These are phyloP conservation scores for Agonopterix subpropinquella DNA, from an alignment of 2,888 invertebrate species.

Conservation along the genomic window DNA sequence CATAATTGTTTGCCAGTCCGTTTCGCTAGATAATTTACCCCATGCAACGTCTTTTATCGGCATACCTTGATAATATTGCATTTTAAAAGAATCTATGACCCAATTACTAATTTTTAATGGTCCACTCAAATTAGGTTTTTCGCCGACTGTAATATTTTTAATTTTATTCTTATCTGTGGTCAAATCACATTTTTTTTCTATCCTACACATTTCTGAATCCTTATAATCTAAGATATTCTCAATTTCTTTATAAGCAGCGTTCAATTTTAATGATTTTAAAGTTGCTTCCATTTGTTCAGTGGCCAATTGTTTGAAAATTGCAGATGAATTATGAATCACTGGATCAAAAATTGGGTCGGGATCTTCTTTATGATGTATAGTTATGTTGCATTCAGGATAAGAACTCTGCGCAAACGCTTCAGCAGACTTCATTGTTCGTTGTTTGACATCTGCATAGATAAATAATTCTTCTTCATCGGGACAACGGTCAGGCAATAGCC, in stretches of 20 bases:
- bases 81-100: constrained; percentile 54
- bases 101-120: constrained; percentile 57
- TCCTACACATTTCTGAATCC: constrained; percentile 42
- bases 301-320: constrained; percentile 33
- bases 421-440: constrained; percentile 52
- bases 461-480: constrained; percentile 43
- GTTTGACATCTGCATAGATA: constrained; percentile 51
- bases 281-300: constrained; percentile 35
- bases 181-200: constrained; percentile 42
- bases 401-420: constrained; percentile 44
- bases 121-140: constrained; percentile 46
- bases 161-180: constrained; percentile 34
- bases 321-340: constrained; percentile 44
- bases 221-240: constrained; percentile 47
- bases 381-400: constrained; percentile 48
- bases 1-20: constrained; percentile 40
- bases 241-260: constrained; percentile 35
- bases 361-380: constrained; percentile 34
- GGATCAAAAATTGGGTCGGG: constrained; percentile 52
- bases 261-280: constrained; percentile 35
- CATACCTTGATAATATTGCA: constrained; percentile 61
- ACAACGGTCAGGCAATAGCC: constrained; percentile 28
- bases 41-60: constrained; percentile 45
- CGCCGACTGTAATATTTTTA: constrained; percentile 24
- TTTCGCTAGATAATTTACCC: constrained; percentile 33